Evolutionary conservation across 1,140 invertebrate species (phyloP), one percentile per base, ranked within the genome.

Genomic region (Conus ventricosus): DNA sequence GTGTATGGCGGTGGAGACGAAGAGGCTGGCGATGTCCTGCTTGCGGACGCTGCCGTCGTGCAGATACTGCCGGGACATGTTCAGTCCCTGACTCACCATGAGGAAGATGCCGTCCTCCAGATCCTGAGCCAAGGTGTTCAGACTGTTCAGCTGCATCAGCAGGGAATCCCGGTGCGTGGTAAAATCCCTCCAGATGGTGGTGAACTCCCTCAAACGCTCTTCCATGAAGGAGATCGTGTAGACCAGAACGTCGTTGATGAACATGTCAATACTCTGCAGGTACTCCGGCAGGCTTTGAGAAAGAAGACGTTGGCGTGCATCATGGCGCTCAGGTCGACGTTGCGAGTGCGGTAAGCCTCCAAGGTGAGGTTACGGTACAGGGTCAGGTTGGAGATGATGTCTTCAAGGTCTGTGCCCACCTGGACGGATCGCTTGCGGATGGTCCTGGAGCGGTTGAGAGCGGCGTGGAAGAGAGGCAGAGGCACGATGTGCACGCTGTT

Each of bases 401-500:
- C 57, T 13, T 60, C 25, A 23, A 89, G 76, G 75, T 89, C 89
- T 10, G 39, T 78, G 4, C 27, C 75, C n/a, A 89, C 53, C 57
- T 76, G 54, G 25, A 20, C 15, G 2, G 82, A 71, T 13, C 87
- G 60, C 0, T 27, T 55, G 10, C 84, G 76, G 5, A 87, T 75
- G 23, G 54, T 63, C n/a, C 82, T 80, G 7, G 86, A 85, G 2
- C 85, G 60, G 6, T 78, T 84, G 5, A 89, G 60, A 1, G 89
- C 82, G 27, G 60, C 10, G 6, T 71, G 51, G 25, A 89, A 85
- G 10, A 90, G 87, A 17, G 53, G 53, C 25, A 55, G 25, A 1
- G 90, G 90, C 17, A 90, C 81, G 55, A 90, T 90, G 63, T 84
- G 54, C 10, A 51, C 25, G 67, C 84, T 87, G 55, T 88, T 55